These are phyloP conservation scores for Tychaedon coryphoeus DNA, from an alignment of 2,113 vertebrate species.

Conservation along the genomic window DNA sequence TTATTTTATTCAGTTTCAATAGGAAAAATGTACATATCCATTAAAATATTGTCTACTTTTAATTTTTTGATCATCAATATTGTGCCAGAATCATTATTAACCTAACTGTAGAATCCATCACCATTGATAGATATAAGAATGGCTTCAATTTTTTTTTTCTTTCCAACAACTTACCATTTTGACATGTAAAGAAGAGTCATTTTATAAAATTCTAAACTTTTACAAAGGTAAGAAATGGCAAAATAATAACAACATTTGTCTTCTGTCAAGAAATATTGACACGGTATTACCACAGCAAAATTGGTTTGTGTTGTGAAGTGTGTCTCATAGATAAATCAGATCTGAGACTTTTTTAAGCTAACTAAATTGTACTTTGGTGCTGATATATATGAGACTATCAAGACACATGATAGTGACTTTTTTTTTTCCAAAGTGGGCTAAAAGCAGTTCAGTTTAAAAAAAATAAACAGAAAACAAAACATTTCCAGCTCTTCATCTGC, in stretches of 20 bases:
- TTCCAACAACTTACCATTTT: conserved; percentile 68
- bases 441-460: neutral
- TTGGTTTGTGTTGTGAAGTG: conserved; percentile 94
- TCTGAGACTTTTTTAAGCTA: conserved; percentile 73
- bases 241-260: conserved; percentile 98
- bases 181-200: conserved; percentile 79
- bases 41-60: conserved; percentile 43
- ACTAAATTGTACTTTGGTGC: conserved; percentile 67
- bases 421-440: neutral
- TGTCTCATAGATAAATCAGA: conserved; percentile 85
- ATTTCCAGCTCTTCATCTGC: neutral
- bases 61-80: conserved; percentile 46
- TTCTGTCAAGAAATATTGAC: conserved; percentile 93
- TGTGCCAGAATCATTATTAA: conserved; percentile 56
- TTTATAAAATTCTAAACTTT: conserved; percentile 81
- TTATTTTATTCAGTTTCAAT: neutral
- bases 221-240: conserved; percentile 86
- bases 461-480: neutral
- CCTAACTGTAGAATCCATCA: conserved; percentile 59
- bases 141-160: conserved; percentile 29
- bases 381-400: conserved; percentile 60
- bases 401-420: neutral
- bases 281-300: conserved; percentile 88
- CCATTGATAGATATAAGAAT: conserved; percentile 53
- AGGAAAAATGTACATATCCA: conserved; percentile 41